phyloP scores from a whole-genome alignment of 2,113 vertebrate species.

The Octodon degus region DNA sequence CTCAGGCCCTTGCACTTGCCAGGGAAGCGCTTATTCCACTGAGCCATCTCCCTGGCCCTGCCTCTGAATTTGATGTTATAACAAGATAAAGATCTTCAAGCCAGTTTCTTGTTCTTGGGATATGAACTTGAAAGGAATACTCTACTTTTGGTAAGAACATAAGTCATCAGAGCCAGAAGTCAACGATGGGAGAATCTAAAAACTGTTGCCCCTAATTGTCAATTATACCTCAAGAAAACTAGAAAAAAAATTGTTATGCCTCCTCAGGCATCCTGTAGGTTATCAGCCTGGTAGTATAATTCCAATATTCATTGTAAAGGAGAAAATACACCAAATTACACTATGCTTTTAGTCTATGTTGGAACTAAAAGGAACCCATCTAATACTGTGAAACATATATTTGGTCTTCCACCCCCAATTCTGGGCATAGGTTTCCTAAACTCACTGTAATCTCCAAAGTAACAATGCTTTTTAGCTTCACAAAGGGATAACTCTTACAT shows the following conservation, averaged over 20 bases:
- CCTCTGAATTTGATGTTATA: not conserved
- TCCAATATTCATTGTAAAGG: not conserved
- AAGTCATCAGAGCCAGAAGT: not conserved
- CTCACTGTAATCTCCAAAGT: not conserved
- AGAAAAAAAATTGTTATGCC: not conserved
- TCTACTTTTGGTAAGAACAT: slow-evolving; percentile 6
- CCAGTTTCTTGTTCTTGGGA: not conserved
- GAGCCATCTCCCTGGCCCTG: too few relatives aligned
- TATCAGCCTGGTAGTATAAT: not conserved
- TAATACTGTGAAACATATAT: not conserved
- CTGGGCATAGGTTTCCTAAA: not conserved
- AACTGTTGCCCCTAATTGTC: not conserved
- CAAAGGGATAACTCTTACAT: not conserved
- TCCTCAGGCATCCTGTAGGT: not conserved
- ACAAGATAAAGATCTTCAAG: not conserved
- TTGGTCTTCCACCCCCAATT: not conserved
- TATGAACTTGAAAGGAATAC: not conserved
- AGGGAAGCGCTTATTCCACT: too few relatives aligned
- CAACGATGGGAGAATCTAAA: not conserved
- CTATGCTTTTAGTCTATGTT: not conserved
- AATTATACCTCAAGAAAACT: too few relatives aligned
- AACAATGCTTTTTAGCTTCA: not conserved
- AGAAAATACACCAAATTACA: not conserved
- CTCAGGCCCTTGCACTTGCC: too few relatives aligned
- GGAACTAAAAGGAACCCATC: not conserved